Percentiles rank a stretch among this genome's conserved stretches.
These are phyloP conservation scores for Eustalomyia histrio DNA, from an alignment of 2,888 invertebrate species.

Conservation along the genomic window DNA sequence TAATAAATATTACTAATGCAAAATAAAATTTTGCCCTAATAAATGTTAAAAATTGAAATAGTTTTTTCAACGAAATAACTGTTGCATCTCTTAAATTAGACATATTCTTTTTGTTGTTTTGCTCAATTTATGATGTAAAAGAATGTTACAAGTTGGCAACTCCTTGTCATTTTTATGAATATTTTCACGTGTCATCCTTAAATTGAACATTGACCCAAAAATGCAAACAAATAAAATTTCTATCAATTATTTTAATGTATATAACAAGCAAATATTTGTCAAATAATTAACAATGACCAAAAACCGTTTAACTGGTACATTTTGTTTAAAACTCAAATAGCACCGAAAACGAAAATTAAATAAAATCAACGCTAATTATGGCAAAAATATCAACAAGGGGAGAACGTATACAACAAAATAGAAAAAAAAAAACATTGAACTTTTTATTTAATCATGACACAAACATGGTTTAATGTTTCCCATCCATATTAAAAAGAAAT, in stretches of 20 bases:
- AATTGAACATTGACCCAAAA: neutral
- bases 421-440: conserved; percentile 40
- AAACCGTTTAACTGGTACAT: neutral
- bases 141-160: too few species aligned
- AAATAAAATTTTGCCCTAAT: too few species aligned
- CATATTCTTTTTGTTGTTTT: too few species aligned
- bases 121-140: too few species aligned
- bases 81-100: too few species aligned
- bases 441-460: conserved; percentile 31
- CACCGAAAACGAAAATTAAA: conserved; percentile 4
- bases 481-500: conserved; percentile 39
- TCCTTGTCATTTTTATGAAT: too few species aligned
- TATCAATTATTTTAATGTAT: neutral
- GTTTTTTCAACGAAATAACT: too few species aligned
- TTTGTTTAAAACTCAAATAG: conserved; percentile 1
- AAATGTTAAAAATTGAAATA: too few species aligned
- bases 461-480: conserved; percentile 41
- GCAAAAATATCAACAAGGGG: conserved; percentile 14
- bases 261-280: neutral
- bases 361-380: conserved; percentile 28
- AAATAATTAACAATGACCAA: neutral
- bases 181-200: too few species aligned
- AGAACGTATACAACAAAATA: conserved; percentile 27
- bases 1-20: too few species aligned
- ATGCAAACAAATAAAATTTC: neutral